Evolutionary conservation across 2,888 invertebrate species (phyloP), one percentile per base, ranked within the genome.

Genomic region (Andrena haemorrhoa): DNA sequence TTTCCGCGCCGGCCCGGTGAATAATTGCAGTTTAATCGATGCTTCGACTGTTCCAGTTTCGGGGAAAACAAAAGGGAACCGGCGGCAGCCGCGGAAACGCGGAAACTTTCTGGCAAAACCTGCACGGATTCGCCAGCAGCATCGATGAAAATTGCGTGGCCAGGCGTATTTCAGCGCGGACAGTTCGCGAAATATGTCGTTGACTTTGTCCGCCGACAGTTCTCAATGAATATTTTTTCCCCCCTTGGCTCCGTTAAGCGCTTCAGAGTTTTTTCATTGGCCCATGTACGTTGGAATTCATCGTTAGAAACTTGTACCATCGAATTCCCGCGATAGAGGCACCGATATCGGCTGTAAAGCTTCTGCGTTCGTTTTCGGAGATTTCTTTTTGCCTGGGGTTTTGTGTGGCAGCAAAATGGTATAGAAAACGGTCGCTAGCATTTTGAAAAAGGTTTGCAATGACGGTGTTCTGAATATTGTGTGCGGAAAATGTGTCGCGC

Each of bases 121-220:
- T 53, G 77, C 56, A 51, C 68, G 79, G 69, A 61, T 70, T 47
- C 73, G 71, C 49, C n/a, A 75, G 49, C 23, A 78, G 61, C 56
- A 49, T 29, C 79, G 83, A 75, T 74, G 79, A 85, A 85, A 86
- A 85, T 85, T 85, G 75, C 87, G 65, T 51, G 69, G 73, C 58
- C 73, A 75, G 78, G 61, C 82, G 76, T 86, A 87, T 83, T 88
- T 87, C 88, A 87, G 58, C 66, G 71, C 20, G 81, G 66, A 84
- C 84, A 87, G 75, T 65, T 65, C 71, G 58, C 72, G 77, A 86
- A 82, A 84, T 84, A 81, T 70, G 71, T 65, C 81, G 79, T 64
- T 70, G 79, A 84, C 86, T 84, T 77, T 73, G 64, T 60, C 23
- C 63, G 53, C 64, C 74, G 79, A 82, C 79, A 82, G 76, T 85